Base-by-base conservation (phyloP, 2,113 vertebrate species). In the Saguinus imperator region DNA sequence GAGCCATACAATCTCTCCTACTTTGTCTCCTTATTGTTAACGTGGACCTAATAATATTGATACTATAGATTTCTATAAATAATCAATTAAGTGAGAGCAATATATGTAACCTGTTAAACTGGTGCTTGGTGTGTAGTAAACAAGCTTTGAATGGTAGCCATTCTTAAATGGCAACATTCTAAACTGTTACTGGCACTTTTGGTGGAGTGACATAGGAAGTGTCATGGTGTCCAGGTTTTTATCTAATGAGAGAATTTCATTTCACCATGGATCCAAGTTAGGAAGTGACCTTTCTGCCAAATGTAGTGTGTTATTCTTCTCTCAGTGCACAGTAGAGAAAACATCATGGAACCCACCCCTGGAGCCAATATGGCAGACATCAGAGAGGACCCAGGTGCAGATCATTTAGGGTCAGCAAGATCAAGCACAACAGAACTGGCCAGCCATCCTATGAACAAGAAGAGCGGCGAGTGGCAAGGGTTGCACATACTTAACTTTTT, bases 1-100 rank as follows among this genome's bases (percentile, higher is more conserved):
- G 50, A 88, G 14, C 35, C 58, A 45, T 68, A 48, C 27, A 61
- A 3, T 43, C 68, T 82, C 57, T 14, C 43, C 43, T 85, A 29
- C 58, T 79, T 76, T 52, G 13, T 87, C 72, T 94, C 55, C 32
- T 89, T 83, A 80, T 80, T 48, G 89, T 82, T 94, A 77, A 92
- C 27, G 23, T 94, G 72, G 76, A 76, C 4, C 12, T 50, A 70
- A 64, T 64, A 93, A 72, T 61, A 29, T 11, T 40, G 57, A 57
- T 4, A 35, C 4, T 37, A 32, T 23, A 73, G 58, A 77, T 82
- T 55, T 89, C 80, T 87, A 20, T 57, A 68, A 91, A 83, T 32
- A 85, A 9, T n/a, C 25, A 87, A 40, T 87, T 83, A 79, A 82
- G 76, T 72, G 52, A 91, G 8, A 70, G 45, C 20, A 70, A 37